Evolutionary conservation across 2,888 invertebrate genomes (phyloP).

Genomic region (Artemia sinica): DNA sequence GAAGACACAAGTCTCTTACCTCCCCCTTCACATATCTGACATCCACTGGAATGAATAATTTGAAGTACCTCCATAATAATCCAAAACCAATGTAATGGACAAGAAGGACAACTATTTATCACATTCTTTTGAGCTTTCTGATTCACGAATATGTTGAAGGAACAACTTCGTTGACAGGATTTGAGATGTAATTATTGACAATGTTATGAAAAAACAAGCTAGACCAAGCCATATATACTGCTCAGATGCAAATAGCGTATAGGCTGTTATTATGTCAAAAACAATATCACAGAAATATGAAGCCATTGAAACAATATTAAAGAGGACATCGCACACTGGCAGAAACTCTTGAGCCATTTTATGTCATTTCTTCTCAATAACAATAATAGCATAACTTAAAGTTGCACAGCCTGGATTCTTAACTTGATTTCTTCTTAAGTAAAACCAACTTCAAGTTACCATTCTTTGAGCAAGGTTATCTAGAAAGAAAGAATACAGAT

Average conservation of each 20-base stretch:
- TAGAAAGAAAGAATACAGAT: too few relatives aligned
- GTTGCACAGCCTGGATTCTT: too few relatives aligned
- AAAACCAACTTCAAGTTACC: too few relatives aligned
- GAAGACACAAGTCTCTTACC: slow-evolving; percentile 47
- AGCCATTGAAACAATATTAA: slow-evolving; percentile 73
- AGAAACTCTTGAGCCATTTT: slow-evolving; percentile 56
- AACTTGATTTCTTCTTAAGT: too few relatives aligned
- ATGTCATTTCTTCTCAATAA: neutral
- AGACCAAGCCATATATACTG: slow-evolving; percentile 47
- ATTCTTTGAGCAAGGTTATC: too few relatives aligned
- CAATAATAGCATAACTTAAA: too few relatives aligned
- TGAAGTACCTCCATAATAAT: slow-evolving; percentile 49
- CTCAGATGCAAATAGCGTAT: slow-evolving; percentile 54
- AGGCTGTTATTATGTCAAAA: slow-evolving; percentile 68
- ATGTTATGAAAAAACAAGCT: slow-evolving; percentile 49
- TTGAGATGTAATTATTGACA: slow-evolving; percentile 58
- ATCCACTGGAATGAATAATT: slow-evolving; percentile 65
- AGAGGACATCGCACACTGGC: slow-evolving; percentile 73
- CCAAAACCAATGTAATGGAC: slow-evolving; percentile 34
- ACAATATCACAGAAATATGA: slow-evolving; percentile 80
- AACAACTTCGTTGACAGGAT: slow-evolving; percentile 53
- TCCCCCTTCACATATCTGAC: slow-evolving; percentile 63
- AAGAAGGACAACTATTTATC: slow-evolving; percentile 47
- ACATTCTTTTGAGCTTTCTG: slow-evolving; percentile 29
- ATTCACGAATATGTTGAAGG: slow-evolving; percentile 33